Evolutionary conservation across 2,797 vertebrate species (phyloP).

Genomic region (Xenentodon cancila): DNA sequence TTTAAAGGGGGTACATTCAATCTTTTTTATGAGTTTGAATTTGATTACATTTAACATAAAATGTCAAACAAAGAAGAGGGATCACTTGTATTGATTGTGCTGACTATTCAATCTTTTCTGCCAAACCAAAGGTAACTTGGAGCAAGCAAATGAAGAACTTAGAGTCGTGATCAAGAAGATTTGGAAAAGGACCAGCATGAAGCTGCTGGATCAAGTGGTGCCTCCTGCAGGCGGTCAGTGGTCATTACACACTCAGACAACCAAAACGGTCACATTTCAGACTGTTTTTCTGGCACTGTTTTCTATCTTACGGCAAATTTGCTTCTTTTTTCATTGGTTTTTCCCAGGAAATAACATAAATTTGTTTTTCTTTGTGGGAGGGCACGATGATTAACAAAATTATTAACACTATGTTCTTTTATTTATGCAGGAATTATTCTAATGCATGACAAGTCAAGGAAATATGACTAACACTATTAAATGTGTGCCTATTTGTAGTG

Average conservation of each 20-base stretch:
- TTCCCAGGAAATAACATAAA: not conserved
- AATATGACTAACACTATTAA: no score
- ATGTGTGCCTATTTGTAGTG: no score
- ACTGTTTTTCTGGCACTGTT: not conserved
- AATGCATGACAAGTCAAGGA: no score
- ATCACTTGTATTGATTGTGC: no score
- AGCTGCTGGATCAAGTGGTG: conserved; percentile 97
- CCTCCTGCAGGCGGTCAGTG: conserved; percentile 97
- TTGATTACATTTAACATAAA: no score
- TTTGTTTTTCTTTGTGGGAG: not conserved
- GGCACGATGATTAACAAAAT: not conserved
- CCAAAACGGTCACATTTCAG: not conserved
- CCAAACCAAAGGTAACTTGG: conserved; percentile 88
- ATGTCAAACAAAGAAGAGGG: no score
- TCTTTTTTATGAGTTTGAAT: no score
- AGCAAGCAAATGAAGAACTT: conserved; percentile 97
- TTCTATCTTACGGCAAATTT: no score
- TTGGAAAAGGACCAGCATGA: conserved; percentile 99
- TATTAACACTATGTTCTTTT: not conserved
- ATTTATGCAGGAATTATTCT: not conserved
- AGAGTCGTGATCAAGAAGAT: conserved; percentile 98
- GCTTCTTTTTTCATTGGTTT: not conserved
- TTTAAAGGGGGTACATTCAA: not conserved
- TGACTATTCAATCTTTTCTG: not conserved
- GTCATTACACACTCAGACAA: conserved; percentile 24